These are phyloP conservation scores for Cheilosia impressa DNA, from an alignment of 2,888 invertebrate species.

Conservation along the genomic window DNA sequence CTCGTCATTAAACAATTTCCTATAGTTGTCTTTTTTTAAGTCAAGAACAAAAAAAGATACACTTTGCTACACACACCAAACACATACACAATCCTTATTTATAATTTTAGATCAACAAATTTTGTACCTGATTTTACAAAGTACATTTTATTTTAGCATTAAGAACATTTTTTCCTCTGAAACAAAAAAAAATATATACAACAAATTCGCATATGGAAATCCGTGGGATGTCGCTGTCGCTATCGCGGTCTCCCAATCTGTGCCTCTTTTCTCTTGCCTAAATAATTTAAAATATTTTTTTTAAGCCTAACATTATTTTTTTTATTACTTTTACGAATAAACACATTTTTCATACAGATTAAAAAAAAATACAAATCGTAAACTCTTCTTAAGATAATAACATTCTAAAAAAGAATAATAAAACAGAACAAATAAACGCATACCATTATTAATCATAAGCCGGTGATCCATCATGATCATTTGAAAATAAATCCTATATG, in stretches of 20 bases:
- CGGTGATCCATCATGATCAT: conserved; percentile 58
- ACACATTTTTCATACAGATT: conserved; percentile 40
- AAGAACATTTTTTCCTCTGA: conserved; percentile 62
- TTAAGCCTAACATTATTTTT: conserved; percentile 39
- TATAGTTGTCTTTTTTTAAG: conserved; percentile 9
- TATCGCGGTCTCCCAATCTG: conserved; percentile 85
- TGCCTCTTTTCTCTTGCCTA: conserved; percentile 80
- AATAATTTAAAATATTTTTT: conserved; percentile 48
- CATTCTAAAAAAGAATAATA: conserved; percentile 21
- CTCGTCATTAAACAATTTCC: not conserved
- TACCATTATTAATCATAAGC: conserved; percentile 48
- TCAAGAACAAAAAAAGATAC: conserved; percentile 43
- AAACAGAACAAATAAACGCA: conserved; percentile 22
- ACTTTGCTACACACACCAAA: conserved; percentile 74
- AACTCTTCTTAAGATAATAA: conserved; percentile 43
- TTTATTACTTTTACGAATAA: conserved; percentile 20
- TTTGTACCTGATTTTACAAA: conserved; percentile 55
- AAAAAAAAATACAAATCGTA: conserved; percentile 13
- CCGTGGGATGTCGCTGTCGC: conserved; percentile 84
- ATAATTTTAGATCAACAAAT: conserved; percentile 28
- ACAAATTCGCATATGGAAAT: conserved; percentile 80
- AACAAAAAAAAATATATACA: conserved; percentile 32
- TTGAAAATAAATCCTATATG: conserved; percentile 8
- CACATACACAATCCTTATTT: conserved; percentile 76
- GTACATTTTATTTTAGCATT: conserved; percentile 71